Percentiles rank a stretch among this genome's conserved stretches.
phyloP scores from a whole-genome alignment of 2,113 vertebrate species.

The Lycaon pictus region DNA sequence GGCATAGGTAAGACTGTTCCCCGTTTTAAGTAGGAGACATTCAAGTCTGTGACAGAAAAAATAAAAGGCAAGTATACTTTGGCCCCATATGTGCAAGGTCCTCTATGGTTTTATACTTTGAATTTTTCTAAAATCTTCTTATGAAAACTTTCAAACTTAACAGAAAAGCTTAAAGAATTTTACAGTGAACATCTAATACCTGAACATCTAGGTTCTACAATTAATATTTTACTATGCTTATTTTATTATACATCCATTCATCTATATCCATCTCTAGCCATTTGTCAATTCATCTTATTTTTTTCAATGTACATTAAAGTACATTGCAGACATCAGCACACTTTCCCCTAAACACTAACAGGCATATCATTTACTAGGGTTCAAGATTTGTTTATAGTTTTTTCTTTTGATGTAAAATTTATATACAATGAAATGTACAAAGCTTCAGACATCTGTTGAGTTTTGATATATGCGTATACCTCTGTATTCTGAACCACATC shows the following conservation, averaged over 20 bases:
- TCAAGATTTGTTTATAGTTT: neutral
- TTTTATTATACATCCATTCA: neutral
- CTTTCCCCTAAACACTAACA: neutral
- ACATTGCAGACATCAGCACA: neutral
- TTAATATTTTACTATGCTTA: neutral
- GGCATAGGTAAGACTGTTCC: neutral
- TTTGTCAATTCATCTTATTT: neutral
- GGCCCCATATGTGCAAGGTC: neutral
- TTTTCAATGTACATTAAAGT: neutral
- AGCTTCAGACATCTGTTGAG: neutral
- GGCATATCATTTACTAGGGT: neutral
- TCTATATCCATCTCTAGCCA: neutral
- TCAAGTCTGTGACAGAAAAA: neutral
- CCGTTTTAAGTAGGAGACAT: neutral
- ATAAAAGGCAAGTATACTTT: neutral
- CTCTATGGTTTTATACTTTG: neutral
- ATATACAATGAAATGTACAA: neutral
- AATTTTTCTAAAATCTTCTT: neutral
- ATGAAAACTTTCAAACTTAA: constrained; percentile 34
- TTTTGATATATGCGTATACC: neutral
- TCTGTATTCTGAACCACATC: neutral
- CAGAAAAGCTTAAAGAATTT: constrained; percentile 8
- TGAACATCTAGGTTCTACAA: neutral
- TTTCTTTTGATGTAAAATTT: constrained; percentile 13
- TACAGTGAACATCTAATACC: neutral